A percentile compares a stretch with the other conserved stretches of the same genome.
These are phyloP conservation scores for Vesta saturnalis DNA, from an alignment of 2,888 invertebrate species.

Conservation along the genomic window DNA sequence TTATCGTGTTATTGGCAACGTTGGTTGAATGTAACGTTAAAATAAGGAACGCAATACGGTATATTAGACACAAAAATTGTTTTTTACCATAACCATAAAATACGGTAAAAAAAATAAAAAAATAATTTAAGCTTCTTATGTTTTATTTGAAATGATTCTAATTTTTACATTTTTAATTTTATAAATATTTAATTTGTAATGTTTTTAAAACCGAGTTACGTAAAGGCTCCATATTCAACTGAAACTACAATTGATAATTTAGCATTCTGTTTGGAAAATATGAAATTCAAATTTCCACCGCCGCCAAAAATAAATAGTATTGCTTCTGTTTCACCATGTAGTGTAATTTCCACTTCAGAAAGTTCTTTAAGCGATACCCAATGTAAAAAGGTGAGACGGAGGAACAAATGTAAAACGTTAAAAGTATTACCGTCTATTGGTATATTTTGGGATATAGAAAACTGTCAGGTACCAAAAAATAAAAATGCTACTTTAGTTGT, in stretches of 20 bases:
- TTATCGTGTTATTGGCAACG: too few species aligned
- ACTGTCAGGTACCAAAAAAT: slow-evolving; percentile 85
- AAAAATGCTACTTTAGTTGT: slow-evolving; percentile 84
- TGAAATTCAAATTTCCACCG: slow-evolving; percentile 36
- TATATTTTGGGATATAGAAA: slow-evolving; percentile 95
- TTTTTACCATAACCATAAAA: too few species aligned
- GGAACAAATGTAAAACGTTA: slow-evolving; percentile 36
- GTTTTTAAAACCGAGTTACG: slow-evolving; percentile 27
- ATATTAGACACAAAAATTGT: too few species aligned
- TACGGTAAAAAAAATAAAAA: too few species aligned
- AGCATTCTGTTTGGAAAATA: slow-evolving; percentile 17
- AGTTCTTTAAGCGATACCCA: slow-evolving; percentile 48
- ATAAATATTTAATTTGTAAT: neutral
- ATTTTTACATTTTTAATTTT: neutral
- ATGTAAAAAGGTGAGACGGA: slow-evolving; percentile 35
- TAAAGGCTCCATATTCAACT: slow-evolving; percentile 33
- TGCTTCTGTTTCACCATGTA: slow-evolving; percentile 51
- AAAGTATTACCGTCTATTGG: slow-evolving; percentile 74
- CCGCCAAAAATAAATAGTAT: slow-evolving; percentile 50
- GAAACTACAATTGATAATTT: slow-evolving; percentile 32
- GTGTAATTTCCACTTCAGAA: slow-evolving; percentile 50
- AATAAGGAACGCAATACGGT: too few species aligned
- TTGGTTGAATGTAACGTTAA: too few species aligned
- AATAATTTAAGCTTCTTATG: too few species aligned
- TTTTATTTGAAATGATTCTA: too few species aligned